phyloP scores from a whole-genome alignment of 2,888 invertebrate species.

The Notocelia uddmanniana region DNA sequence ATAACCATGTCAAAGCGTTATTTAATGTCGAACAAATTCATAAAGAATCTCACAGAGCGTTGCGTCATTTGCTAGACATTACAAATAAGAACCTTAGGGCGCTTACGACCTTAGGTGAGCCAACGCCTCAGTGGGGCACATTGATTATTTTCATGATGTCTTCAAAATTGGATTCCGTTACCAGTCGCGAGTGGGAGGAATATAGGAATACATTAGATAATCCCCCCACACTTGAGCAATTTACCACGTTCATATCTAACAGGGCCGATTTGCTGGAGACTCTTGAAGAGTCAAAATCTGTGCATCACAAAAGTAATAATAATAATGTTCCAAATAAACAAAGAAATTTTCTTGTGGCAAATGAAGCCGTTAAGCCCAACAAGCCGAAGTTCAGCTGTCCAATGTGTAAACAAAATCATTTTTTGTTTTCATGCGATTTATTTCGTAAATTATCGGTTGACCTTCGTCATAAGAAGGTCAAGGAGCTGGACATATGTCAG shows the following conservation, averaged over 20 bases:
- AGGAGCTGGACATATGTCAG: slow-evolving; percentile 5
- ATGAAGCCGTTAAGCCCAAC: background rate
- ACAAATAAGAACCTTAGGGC: slow-evolving; percentile 46
- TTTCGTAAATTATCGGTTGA: slow-evolving; percentile 26
- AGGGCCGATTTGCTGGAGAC: slow-evolving; percentile 46
- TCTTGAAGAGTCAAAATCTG: slow-evolving; percentile 29
- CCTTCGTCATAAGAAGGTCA: slow-evolving; percentile 11
- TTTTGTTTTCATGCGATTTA: slow-evolving; percentile 20
- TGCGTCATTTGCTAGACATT: slow-evolving; percentile 32
- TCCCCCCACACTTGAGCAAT: slow-evolving; percentile 41
- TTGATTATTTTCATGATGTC: slow-evolving; percentile 44
- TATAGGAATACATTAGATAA: slow-evolving; percentile 32
- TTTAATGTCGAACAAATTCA: slow-evolving; percentile 48
- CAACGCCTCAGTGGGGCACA: slow-evolving; percentile 43
- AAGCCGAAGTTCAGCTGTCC: too few relatives aligned
- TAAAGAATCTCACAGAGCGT: slow-evolving; percentile 43
- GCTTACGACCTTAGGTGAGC: slow-evolving; percentile 39
- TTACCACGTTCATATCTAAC: slow-evolving; percentile 42
- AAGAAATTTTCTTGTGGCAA: slow-evolving; percentile 14
- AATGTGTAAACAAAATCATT: slow-evolving; percentile 33
- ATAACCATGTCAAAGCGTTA: slow-evolving; percentile 50
- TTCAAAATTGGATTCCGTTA: too few relatives aligned
- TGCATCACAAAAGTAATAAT: too few relatives aligned
- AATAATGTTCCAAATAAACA: slow-evolving; percentile 3
- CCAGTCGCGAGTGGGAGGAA: too few relatives aligned